Conservation (phyloP, 2,888 invertebrate species). For the Callosobruchus maculatus region DNA sequence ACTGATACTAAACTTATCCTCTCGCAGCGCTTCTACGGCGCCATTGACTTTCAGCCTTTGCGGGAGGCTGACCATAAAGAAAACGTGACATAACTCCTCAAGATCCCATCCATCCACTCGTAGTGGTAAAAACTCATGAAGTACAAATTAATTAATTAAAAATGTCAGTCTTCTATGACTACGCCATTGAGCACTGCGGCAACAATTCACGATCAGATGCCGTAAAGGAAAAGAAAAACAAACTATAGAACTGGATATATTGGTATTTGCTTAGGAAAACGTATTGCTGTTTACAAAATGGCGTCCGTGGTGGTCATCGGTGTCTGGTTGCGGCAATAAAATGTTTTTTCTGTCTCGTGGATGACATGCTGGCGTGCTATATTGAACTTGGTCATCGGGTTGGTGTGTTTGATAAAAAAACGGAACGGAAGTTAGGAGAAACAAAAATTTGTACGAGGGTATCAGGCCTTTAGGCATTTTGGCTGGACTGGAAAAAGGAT, state of each 20-base stretch:
- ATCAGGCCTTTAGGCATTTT: too few species aligned
- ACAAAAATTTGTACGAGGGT: too few species aligned
- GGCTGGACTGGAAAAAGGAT: too few species aligned
- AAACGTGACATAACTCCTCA: too few species aligned
- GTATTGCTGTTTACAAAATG: constrained; percentile 5
- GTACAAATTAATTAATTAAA: too few species aligned
- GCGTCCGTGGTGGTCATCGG: not conserved
- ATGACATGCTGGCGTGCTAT: not conserved
- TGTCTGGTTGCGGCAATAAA: not conserved
- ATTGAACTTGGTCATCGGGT: too few species aligned
- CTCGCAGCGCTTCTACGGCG: too few species aligned
- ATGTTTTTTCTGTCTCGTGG: not conserved
- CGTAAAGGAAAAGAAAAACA: not conserved
- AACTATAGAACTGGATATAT: constrained; percentile 1
- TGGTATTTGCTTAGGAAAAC: constrained; percentile 3
- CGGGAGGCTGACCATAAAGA: too few species aligned
- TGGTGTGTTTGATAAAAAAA: constrained; percentile 1
- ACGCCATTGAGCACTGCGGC: not conserved
- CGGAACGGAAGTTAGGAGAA: not conserved
- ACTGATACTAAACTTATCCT: too few species aligned
- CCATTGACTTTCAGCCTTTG: too few species aligned
- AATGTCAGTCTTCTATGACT: not conserved
- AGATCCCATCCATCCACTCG: too few species aligned
- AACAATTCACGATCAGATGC: not conserved
- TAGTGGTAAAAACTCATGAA: too few species aligned